Evolutionary conservation across 37 sponge, comb jelly and placozoan species (phyloP), one percentile per base, ranked within the genome.

Genomic region (Hormiphora californensis): DNA sequence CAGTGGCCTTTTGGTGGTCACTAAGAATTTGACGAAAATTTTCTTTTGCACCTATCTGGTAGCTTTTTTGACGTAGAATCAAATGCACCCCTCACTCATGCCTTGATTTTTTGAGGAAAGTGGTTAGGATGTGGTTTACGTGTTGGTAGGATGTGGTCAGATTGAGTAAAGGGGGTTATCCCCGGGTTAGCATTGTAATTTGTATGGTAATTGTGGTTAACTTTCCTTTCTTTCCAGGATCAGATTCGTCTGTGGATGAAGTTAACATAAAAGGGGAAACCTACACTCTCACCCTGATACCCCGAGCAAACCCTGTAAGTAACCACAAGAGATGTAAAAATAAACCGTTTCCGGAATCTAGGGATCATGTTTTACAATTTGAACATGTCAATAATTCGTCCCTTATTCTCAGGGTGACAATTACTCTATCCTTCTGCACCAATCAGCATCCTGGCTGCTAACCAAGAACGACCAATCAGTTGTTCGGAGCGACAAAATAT

Each of bases 281-380:
- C 22, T 73, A 73, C 81, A 73, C 81, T 3, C 81, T 73, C 3
- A 40, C 81, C 5, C 81, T 73, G 25, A 41, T 73, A 23, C 81
- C 81, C 43, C 43, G 81, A 17, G 35, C 35, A 3, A 73, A 73
- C 81, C 81, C 81, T 39, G 81, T 73, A 15, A 73, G 81, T 73
- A 17, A 17, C 51, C 9, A 49, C 15, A 49, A 49, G 12, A 15
- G 15, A 49, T 17, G 15, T 15, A 49, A 17, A 17, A 17, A 49
- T 49, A 49, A 49, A 49, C 9, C 53, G 15, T 49, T 49, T 15
- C 9, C 9, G 12, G 15, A 49, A 9, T 49, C 15, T 17, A 49
- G 12, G 15, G n/a, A n/a, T n/a, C n/a, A n/a, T n/a, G n/a, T n/a
- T n/a, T n/a, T 17, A 49, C 15, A 49, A 49, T 49, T 49, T 17